These are phyloP conservation scores for Otus sunia DNA, from an alignment of 2,113 vertebrate species.

Conservation along the genomic window DNA sequence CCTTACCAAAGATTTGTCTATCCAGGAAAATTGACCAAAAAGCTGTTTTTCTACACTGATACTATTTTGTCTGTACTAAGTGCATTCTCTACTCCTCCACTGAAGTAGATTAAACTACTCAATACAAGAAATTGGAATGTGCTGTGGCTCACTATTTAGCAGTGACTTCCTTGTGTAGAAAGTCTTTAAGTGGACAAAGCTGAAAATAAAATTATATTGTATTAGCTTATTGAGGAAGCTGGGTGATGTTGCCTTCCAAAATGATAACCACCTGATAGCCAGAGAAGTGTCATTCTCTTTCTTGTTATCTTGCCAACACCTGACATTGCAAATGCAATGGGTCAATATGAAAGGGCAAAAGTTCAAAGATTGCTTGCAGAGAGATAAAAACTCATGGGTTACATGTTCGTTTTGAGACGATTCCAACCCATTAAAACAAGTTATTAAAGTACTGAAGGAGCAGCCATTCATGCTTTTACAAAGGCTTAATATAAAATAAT, in stretches of 20 bases:
- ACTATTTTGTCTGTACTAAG: background rate
- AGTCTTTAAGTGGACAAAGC: background rate
- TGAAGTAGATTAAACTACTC: background rate
- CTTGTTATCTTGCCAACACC: background rate
- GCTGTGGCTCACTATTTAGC: background rate
- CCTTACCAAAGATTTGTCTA: background rate
- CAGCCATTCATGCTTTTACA: background rate
- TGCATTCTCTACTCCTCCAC: background rate
- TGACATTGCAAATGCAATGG: background rate
- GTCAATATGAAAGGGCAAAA: conserved; percentile 15
- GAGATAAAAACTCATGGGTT: background rate
- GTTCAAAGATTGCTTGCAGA: background rate
- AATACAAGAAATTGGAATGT: background rate
- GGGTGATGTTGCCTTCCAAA: background rate
- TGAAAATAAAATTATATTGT: background rate
- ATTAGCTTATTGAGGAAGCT: background rate
- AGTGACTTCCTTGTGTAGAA: background rate
- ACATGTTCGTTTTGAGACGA: background rate
- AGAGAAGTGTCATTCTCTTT: background rate
- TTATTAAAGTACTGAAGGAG: background rate
- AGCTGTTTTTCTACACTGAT: background rate
- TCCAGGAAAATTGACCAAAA: background rate
- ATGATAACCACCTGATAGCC: background rate
- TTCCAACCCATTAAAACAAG: background rate
- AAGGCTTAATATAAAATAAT: background rate